Percentiles rank a stretch among this genome's conserved stretches.
Evolutionary conservation across 2,113 vertebrate genomes (phyloP).

Genomic region (Pedionomus torquatus): DNA sequence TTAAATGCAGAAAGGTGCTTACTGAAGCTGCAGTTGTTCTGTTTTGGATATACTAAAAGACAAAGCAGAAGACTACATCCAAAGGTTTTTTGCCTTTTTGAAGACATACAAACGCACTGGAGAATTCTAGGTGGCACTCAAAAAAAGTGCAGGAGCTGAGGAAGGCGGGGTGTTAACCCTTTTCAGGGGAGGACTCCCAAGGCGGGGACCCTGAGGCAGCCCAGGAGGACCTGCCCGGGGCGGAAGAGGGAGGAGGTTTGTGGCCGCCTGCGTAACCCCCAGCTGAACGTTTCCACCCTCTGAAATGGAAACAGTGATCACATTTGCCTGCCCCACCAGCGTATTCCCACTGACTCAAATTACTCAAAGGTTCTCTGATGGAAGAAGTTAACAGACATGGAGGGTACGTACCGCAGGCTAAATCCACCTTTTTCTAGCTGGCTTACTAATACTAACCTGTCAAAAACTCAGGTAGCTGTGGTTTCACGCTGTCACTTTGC

Average conservation of each 20-base stretch:
- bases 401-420: background rate
- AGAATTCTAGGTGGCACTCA: background rate
- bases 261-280: background rate
- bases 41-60: background rate
- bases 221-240: background rate
- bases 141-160: background rate
- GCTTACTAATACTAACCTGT: background rate
- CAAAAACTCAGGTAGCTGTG: background rate
- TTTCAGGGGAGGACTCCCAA: background rate
- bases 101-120: background rate
- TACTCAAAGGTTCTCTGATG: background rate
- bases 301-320: background rate
- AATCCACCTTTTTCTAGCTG: background rate
- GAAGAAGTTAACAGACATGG: background rate
- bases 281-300: background rate
- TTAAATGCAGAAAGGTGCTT: background rate
- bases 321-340: background rate
- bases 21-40: background rate
- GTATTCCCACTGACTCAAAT: background rate
- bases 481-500: background rate
- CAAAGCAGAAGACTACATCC: background rate
- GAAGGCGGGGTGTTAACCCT: background rate
- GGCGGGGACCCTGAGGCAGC: background rate
- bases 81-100: background rate
- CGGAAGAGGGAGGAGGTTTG: background rate